Conservation (phyloP, 1,140 invertebrate genomes). For the Ptiloglossa arizonensis region DNA sequence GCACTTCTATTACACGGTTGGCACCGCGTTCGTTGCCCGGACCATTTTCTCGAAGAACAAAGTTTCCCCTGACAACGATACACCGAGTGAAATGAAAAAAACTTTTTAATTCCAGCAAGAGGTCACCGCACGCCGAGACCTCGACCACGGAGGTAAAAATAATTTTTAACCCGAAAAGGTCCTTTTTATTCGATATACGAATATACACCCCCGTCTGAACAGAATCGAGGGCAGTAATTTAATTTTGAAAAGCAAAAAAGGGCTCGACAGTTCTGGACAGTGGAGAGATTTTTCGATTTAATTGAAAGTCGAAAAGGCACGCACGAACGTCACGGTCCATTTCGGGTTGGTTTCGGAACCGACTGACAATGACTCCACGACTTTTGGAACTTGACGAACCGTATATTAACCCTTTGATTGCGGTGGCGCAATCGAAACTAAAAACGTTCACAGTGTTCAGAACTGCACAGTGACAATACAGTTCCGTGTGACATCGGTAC, state of each 20-base stretch:
- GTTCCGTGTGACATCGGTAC: no score
- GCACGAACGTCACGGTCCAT: constrained; percentile 20
- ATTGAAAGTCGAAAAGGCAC: constrained; percentile 61
- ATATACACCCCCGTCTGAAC: background rate
- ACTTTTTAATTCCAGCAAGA: constrained; percentile 33
- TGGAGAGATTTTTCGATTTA: constrained; percentile 53
- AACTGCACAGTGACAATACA: no score
- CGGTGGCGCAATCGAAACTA: no score
- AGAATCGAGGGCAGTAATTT: constrained; percentile 45
- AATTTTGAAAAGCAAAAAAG: constrained; percentile 56
- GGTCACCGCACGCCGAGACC: background rate
- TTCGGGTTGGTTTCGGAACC: constrained; percentile 19
- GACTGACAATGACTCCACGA: constrained; percentile 43
- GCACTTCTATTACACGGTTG: background rate
- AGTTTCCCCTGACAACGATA: constrained; percentile 1
- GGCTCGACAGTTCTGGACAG: background rate
- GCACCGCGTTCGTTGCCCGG: background rate
- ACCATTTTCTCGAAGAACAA: background rate
- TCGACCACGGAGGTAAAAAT: constrained; percentile 23
- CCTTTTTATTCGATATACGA: constrained; percentile 13
- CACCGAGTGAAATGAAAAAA: constrained; percentile 25
- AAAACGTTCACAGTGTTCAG: no score
- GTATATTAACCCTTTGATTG: background rate
- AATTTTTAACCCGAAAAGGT: constrained; percentile 32
- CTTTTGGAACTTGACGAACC: constrained; percentile 4